Base-by-base conservation (phyloP, 2,797 vertebrate species). In the Sebastolobus alascanus region DNA sequence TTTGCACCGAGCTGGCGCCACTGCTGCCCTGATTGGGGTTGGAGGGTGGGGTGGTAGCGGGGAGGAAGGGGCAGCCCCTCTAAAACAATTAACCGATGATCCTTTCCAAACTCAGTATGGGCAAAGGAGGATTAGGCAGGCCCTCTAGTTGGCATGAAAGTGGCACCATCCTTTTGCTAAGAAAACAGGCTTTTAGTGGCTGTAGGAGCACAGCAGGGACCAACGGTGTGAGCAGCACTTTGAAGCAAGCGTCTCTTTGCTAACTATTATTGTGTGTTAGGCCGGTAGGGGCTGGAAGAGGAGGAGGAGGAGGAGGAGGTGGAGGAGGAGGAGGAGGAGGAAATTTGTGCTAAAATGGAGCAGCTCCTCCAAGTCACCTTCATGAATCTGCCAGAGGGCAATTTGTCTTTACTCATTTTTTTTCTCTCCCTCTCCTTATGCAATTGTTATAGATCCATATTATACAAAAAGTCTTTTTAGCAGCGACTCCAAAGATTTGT, bases 1-100 rank as follows among this genome's bases (percentile, higher is more conserved):
- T 94, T 90, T 95, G 94, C 94, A 96, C 91, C 76, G 95, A 96
- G 95, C 96, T 96, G 95, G 95, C 91, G 94, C 95, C 96, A 96
- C 96, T 96, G 93, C 93, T 95, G 91, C 93, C 93, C 93, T 88
- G 82, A 92, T 83, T 75, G 77, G 87, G 92, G 82, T 83, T 86
- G 83, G 83, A 74, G 84, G 83, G 14, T 76, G 84, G 83, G 87
- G 75, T 78, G 71, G 80, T 68, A 73, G 69, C n/a, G 67, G 77
- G 76, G 79, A 54, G 54, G 9, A 70, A 79, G 74, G 83, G 83
- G 84, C 78, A 74, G 73, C 70, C 77, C 80, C 77, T 84, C 60
- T 58, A 78, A 90, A 87, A 83, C 29, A 70, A 84, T 78, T 46
- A 77, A 71, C 50, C 7, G 1, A 66, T 79, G 58, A 84, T 82